Percentiles rank a stretch among this genome's conserved stretches.
Conservation (phyloP, 2,113 vertebrate genomes). For the Octodon degus region DNA sequence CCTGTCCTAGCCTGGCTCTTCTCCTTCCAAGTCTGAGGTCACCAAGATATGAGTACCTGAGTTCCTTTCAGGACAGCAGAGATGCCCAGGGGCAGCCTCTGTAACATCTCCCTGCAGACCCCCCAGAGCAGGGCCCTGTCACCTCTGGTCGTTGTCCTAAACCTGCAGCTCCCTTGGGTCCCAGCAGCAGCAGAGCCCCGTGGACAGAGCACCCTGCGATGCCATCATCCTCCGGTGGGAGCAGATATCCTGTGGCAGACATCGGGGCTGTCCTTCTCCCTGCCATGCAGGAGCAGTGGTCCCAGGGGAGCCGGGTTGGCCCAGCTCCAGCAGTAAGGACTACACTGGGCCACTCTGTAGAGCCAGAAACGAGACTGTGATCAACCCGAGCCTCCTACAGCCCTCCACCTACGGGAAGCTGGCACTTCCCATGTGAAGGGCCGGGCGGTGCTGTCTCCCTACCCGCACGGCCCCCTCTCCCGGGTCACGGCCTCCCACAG, state of each 20-base stretch:
- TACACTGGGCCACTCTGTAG: not conserved
- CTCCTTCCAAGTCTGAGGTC: not conserved
- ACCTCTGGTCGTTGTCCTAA: not conserved
- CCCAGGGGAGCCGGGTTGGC: not conserved
- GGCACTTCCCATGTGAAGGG: not conserved
- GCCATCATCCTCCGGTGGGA: not conserved
- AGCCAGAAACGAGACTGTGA: not conserved
- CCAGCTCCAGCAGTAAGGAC: not conserved
- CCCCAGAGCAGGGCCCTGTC: not conserved
- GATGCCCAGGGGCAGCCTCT: not conserved
- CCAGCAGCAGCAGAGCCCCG: not conserved
- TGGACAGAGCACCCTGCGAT: too few species aligned
- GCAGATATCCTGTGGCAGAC: not conserved
- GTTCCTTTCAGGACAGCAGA: not conserved
- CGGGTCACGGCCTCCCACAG: not conserved
- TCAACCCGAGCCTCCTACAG: not conserved
- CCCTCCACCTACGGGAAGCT: not conserved
- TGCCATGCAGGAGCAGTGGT: not conserved
- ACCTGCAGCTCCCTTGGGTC: not conserved
- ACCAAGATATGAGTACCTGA: too few species aligned
- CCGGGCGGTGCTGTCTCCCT: not conserved
- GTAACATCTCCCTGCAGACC: not conserved
- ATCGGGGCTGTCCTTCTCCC: not conserved
- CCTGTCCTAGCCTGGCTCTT: not conserved
- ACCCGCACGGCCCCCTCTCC: not conserved